Evolutionary conservation across 53 echinoderm and acorn worm species (phyloP).

Genomic region (Mesocentrotus franciscanus): DNA sequence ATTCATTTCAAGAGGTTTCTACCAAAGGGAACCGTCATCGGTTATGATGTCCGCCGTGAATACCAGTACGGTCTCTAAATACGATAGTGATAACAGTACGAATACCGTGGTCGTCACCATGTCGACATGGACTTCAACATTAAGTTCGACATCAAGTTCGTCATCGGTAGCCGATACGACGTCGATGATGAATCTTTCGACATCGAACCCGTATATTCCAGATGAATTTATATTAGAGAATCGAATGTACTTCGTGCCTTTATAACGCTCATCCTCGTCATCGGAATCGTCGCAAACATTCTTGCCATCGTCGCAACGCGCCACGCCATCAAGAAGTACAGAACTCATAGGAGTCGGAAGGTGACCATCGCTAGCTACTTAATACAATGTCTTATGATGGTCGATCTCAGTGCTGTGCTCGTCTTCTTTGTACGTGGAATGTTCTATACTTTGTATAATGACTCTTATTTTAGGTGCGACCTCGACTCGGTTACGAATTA

Average conservation of each 20-base stretch:
- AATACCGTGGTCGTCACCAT: background rate
- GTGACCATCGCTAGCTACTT: slow-evolving; percentile 60
- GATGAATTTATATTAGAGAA: slow-evolving; percentile 45
- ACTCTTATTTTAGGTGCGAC: slow-evolving; percentile 62
- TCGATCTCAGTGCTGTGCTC: slow-evolving; percentile 64
- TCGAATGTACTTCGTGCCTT: background rate
- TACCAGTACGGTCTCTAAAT: background rate
- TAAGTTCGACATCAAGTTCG: background rate
- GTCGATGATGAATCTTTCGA: background rate
- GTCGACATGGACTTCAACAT: background rate
- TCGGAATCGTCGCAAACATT: slow-evolving; percentile 71
- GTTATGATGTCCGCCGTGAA: background rate
- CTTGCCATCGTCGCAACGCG: slow-evolving; percentile 71
- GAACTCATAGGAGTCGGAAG: slow-evolving; percentile 19
- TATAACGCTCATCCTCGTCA: slow-evolving; percentile 34
- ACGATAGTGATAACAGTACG: background rate
- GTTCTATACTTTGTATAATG: slow-evolving; percentile 32
- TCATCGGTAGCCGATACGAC: background rate
- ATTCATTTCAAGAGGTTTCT: background rate
- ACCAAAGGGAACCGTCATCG: background rate
- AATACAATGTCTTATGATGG: slow-evolving; percentile 64
- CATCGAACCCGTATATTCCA: slow-evolving; percentile 50
- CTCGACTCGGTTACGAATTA: slow-evolving; percentile 69
- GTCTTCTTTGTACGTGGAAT: slow-evolving; percentile 74
- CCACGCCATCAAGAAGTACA: slow-evolving; percentile 15